Evolutionary conservation across 2,113 vertebrate genomes (phyloP), one percentile per base, ranked within the genome.

Genomic region (Neolamprologus caudopunctatus): DNA sequence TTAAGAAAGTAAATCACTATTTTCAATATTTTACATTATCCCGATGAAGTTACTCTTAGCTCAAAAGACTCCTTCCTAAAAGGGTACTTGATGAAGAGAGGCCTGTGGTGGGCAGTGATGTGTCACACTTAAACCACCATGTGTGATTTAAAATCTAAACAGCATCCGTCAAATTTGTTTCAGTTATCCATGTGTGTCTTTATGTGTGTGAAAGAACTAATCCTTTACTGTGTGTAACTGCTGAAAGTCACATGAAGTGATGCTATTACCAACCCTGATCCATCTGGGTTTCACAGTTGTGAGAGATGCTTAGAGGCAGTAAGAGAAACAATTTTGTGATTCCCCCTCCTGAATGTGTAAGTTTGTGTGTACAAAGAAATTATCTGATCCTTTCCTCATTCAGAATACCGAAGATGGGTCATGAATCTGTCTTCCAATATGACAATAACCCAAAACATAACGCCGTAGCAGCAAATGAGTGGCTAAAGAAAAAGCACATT

Each of bases 201-300:
- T 51, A 7, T 13, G 16, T 68, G 8, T 47, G 57, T 33, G 47
- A 3, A 40, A 58, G 9, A 57, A 35, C 24, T 51, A 16, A 54
- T 87, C 71, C 9, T 9, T 68, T 13, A 68, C 37, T 83, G n/a
- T 90, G 85, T 87, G 84, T 89, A 84, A 91, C 33, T 51, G 51
- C 47, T 90, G 90, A 55, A 90, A 84, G 86, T 55, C 87, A 61
- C 58, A 86, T 83, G 87, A 96, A 92, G 80, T 92, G 87, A 95
- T 85, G 82, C 92, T 84, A 91, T 81, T 81, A 55, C 84, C 24
- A 19, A 71, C 54, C 80, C 61, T 19, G 21, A 58, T 79, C 50
- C 86, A 85, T 87, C n/a, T 58, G 68, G 63, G 84, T 86, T 84
- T 85, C 73, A 83, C 45, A 55, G 16, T 80, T 73, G 37, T 45